phyloP scores from a whole-genome alignment of 1,140 invertebrate species.

The Drosophila nasuta region DNA sequence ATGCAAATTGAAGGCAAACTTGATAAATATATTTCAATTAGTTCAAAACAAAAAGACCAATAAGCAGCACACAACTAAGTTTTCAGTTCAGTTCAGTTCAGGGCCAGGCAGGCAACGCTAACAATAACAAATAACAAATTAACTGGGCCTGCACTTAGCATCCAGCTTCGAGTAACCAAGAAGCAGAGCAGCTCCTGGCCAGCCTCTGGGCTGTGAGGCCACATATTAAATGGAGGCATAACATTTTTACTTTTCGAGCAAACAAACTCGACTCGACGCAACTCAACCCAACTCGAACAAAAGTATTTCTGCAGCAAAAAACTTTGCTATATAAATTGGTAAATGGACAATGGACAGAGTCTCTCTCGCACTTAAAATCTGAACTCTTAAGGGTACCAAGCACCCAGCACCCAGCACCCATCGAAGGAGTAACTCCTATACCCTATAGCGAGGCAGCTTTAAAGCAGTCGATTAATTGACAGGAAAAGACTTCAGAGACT shows the following conservation, averaged over 20 bases:
- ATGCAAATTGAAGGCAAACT: conserved; percentile 69
- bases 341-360: conserved; percentile 51
- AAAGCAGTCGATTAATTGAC: too few relatives aligned
- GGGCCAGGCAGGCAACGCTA: conserved; percentile 39
- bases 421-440: conserved; percentile 44
- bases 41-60: conserved; percentile 10
- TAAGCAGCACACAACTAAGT: conserved; percentile 21
- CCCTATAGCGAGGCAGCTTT: not conserved
- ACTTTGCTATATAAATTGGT: conserved; percentile 55
- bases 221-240: conserved; percentile 71
- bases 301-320: conserved; percentile 58
- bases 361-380: conserved; percentile 55
- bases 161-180: not conserved
- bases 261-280: conserved; percentile 43
- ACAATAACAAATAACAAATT: conserved; percentile 82
- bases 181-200: not conserved
- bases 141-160: conserved; percentile 48
- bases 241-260: conserved; percentile 48
- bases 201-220: conserved; percentile 27
- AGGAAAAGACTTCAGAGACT: too few relatives aligned
- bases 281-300: conserved; percentile 45
- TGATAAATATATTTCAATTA: conserved; percentile 78
- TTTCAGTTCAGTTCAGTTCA: not conserved
- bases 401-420: conserved; percentile 10
- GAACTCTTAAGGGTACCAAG: conserved; percentile 8